Conservation (phyloP, 2,797 vertebrate species). For the Leptatherina wallacei region DNA sequence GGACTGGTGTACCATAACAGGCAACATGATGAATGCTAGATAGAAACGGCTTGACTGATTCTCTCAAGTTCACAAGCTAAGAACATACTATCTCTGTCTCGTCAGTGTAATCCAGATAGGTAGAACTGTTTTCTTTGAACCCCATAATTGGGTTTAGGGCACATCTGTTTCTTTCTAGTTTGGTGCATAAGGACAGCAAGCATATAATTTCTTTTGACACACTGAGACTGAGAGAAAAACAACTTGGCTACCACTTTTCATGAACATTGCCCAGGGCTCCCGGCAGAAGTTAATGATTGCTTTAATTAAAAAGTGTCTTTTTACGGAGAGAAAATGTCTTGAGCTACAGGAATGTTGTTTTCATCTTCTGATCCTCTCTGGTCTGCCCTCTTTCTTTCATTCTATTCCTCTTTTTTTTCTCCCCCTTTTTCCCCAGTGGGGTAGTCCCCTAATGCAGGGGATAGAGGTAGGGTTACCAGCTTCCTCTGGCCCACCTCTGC, state of each 20-base stretch:
- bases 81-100: constrained; percentile 35
- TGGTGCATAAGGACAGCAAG: constrained; percentile 53
- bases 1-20: constrained; percentile 53
- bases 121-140: constrained; percentile 48
- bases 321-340: constrained; percentile 69
- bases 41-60: constrained; percentile 48
- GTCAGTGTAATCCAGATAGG: constrained; percentile 27
- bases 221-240: constrained; percentile 55
- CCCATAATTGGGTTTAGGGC: constrained; percentile 58
- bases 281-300: constrained; percentile 57
- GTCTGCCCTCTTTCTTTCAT: constrained; percentile 32
- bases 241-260: constrained; percentile 51
- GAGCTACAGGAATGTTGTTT: constrained; percentile 83
- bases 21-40: constrained; percentile 34
- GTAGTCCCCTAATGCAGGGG: constrained; percentile 70
- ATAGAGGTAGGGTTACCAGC: constrained; percentile 84
- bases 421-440: constrained; percentile 48
- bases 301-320: constrained; percentile 82
- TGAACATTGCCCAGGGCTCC: constrained; percentile 53
- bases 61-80: constrained; percentile 30
- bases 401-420: constrained; percentile 21
- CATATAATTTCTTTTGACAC: constrained; percentile 69
- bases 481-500: constrained; percentile 63
- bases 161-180: constrained; percentile 72
- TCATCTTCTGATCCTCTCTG: constrained; percentile 66